Base-by-base conservation (phyloP, 2,113 vertebrate genomes). In the Solea solea region DNA sequence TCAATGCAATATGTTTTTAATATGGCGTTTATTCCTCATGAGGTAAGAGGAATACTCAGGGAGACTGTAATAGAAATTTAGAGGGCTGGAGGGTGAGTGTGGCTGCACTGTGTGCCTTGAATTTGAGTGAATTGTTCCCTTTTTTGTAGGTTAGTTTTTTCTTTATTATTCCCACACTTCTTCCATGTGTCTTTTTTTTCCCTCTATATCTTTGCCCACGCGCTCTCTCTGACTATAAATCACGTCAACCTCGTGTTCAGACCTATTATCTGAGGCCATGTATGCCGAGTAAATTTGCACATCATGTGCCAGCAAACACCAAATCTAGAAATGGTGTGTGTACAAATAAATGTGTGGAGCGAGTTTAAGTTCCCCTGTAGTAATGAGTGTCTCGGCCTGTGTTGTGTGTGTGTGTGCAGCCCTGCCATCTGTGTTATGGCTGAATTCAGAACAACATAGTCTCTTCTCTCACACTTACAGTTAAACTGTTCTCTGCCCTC, bases 391-490 rank as follows among this genome's bases (percentile, higher is more conserved):
- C 28, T 39, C 49, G 59, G 28, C 42, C 50, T 39, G 50, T 10
- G 15, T 9, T n/a, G 21, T 21, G 21, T 68, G 63, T 68, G 63
- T 64, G 63, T 50, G 46, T 67, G 51, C 0, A 0, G 60, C 62
- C 58, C 45, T n/a, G 57, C 76, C 79, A 81, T 81, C 80, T 85
- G 86, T 86, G 81, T 80, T 79, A 64, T 74, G 73, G 62, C 65
- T 77, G 57, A 55, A 53, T 63, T 62, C 39, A 40, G 48, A 60
- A 3, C 57, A 21, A 44, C 65, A 62, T 64, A 51, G 7, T 40
- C 15, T 34, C 34, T 34, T 34, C 42, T 46, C 9, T 52, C 65
- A 58, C 9, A 41, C 8, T 10, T 49, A 42, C 11, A 11, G 45
- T 42, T 13, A 14, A 45, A 41, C 27, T 13, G 40, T 42, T 70